Evolutionary conservation across 2,888 invertebrate genomes (phyloP).

Genomic region (Drosophila kambysellisi): DNA sequence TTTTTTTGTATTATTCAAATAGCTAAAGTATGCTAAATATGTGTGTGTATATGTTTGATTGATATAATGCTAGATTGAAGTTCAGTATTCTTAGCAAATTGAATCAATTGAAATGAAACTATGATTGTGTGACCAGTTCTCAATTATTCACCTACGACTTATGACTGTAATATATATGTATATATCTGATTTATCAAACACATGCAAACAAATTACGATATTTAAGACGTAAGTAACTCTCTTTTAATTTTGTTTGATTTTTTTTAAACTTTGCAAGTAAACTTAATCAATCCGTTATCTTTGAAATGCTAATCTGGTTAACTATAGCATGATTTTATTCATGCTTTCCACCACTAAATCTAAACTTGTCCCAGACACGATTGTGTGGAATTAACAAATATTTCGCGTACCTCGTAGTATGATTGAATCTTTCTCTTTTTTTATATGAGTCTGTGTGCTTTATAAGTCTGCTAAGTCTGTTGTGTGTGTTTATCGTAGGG

Average conservation of each 20-base stretch:
- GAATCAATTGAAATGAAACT: constrained; percentile 23
- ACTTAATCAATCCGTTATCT: constrained; percentile 3
- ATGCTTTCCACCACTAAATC: constrained; percentile 23
- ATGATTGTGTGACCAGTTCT: constrained; percentile 10
- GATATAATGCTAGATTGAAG: constrained; percentile 30
- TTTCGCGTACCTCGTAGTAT: constrained; percentile 56
- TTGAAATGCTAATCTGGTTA: constrained; percentile 12
- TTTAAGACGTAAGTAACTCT: constrained; percentile 5
- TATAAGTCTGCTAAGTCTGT: constrained; percentile 60
- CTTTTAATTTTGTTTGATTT: background rate
- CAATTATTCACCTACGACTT: constrained; percentile 13
- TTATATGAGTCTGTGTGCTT: constrained; percentile 55
- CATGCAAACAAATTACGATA: constrained; percentile 21
- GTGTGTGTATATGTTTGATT: constrained; percentile 23
- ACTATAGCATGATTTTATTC: constrained; percentile 13
- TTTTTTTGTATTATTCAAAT: constrained; percentile 30
- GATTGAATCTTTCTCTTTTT: constrained; percentile 22
- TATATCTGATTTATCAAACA: constrained; percentile 1
- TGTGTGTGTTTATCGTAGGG: constrained; percentile 46
- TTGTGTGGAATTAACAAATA: constrained; percentile 58
- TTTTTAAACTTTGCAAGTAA: background rate
- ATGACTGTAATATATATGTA: constrained; percentile 7
- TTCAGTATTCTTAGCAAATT: constrained; percentile 13
- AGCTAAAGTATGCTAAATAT: constrained; percentile 39
- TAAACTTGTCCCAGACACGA: constrained; percentile 39